Base-by-base conservation (phyloP, 2,113 vertebrate genomes). In the Ivindomyrus marchei region DNA sequence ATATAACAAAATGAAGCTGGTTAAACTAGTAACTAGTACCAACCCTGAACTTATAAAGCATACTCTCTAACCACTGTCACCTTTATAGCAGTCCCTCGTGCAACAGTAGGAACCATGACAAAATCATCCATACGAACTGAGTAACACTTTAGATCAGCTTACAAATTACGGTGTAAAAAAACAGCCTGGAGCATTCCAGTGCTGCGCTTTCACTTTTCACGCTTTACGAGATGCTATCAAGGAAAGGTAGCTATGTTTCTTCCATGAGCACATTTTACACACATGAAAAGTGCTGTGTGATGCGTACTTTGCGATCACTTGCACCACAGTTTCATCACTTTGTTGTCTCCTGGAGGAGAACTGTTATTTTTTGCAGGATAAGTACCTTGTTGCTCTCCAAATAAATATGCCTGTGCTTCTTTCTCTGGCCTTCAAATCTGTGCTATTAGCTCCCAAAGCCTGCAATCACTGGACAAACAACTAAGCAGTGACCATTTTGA, bases 11-110 rank as follows among this genome's bases (percentile, higher is more conserved):
- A 90, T 91, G 87, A 91, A 92, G 84, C 89, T 70, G 89, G 89
- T 47, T 89, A 53, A 88, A 89, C 21, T 85, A 85, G 83, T 45
- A 92, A 88, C 90, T 91, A 52, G 74, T 91, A 93, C 91, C 90
- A 91, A 90, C 89, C 89, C 90, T 90, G 92, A 91, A 93, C 92
- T 90, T 92, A 91, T 92, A 91, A 93, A 93, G 92, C 62, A 13
- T 70, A 70, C 27, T 31, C 62, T 27, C 62, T 31, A 93, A 92
- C 93, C 90, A 92, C 91, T 91, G 90, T 93, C 89, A 89, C 77
- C 89, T 86, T 45, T 91, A 62, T 85, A 89, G 89, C 90, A 74
- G 89, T 93, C 91, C 87, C 90, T 90, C 91, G 92, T 91, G 92
- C 92, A 91, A 92, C 87, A 93, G 91, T 90, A 93, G 91, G 91